A percentile compares a stretch with the other conserved stretches of the same genome.
Evolutionary conservation across 2,888 invertebrate genomes (phyloP).

Genomic region (Hymenopus coronatus): DNA sequence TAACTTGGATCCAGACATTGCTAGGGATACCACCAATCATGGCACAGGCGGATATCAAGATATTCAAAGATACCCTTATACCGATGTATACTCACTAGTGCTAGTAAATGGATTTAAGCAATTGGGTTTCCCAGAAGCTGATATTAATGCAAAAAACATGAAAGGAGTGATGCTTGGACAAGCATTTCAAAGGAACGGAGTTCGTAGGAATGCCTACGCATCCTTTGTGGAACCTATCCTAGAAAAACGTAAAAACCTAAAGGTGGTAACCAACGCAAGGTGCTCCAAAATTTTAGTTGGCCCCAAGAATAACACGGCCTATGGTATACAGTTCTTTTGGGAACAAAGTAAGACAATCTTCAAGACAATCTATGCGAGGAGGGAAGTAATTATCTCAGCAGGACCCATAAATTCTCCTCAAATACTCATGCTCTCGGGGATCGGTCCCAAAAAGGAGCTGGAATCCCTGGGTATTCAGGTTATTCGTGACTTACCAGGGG

Average conservation of each 20-base stretch:
- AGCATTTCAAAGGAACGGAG: too few species aligned
- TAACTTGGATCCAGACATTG: too few species aligned
- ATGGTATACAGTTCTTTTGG: slow-evolving; percentile 77
- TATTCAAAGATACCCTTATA: too few species aligned
- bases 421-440: slow-evolving; percentile 86
- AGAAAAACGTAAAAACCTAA: slow-evolving; percentile 18
- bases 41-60: too few species aligned
- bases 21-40: too few species aligned
- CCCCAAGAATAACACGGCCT: slow-evolving; percentile 56
- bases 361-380: slow-evolving; percentile 65
- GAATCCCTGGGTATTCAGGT: slow-evolving; percentile 72
- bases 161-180: too few species aligned
- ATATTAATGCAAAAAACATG: too few species aligned
- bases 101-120: too few species aligned
- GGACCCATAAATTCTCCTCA: slow-evolving; percentile 92
- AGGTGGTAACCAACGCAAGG: slow-evolving; percentile 47
- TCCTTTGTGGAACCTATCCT: slow-evolving; percentile 50
- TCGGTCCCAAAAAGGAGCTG: slow-evolving; percentile 72
- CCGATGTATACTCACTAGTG: too few species aligned
- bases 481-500: slow-evolving; percentile 69
- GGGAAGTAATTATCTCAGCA: slow-evolving; percentile 85
- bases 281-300: slow-evolving; percentile 55
- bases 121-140: too few species aligned
- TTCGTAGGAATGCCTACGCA: too few species aligned
- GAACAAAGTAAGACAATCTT: slow-evolving; percentile 62